These are phyloP conservation scores for Stigmatopora argus DNA, from an alignment of 2,113 vertebrate species.

Conservation along the genomic window DNA sequence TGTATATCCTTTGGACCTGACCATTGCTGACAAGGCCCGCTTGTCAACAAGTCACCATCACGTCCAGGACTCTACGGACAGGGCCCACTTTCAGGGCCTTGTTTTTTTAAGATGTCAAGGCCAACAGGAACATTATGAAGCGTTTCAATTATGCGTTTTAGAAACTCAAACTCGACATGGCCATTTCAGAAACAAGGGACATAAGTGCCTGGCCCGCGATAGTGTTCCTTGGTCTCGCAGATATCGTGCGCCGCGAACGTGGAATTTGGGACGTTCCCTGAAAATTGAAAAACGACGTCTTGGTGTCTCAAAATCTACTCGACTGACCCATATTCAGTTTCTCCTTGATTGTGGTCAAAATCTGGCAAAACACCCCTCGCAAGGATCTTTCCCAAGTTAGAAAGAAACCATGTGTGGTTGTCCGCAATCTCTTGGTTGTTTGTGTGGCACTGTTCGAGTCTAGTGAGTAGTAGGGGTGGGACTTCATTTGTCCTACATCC, in stretches of 20 bases:
- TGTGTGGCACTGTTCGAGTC: slow-evolving; percentile 50
- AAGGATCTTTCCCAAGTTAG: not conserved
- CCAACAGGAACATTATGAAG: not conserved
- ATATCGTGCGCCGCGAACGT: slow-evolving; percentile 45
- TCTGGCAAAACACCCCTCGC: not conserved
- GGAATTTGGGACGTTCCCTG: slow-evolving; percentile 27
- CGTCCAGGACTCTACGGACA: not conserved
- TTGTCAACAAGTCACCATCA: slow-evolving; percentile 11
- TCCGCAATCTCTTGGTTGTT: slow-evolving; percentile 15
- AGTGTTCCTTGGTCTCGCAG: slow-evolving; percentile 62
- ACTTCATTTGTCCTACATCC: slow-evolving; percentile 43
- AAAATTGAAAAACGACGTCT: slow-evolving; percentile 11
- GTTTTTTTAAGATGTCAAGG: not conserved
- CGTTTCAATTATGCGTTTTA: not conserved
- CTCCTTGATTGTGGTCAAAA: not conserved
- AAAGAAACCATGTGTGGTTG: slow-evolving; percentile 25
- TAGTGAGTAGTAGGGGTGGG: slow-evolving; percentile 48
- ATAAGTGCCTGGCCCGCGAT: too few relatives aligned
- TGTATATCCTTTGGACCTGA: slow-evolving; percentile 17
- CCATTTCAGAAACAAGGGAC: not conserved
- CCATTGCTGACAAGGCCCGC: slow-evolving; percentile 13
- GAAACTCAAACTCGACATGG: too few relatives aligned
- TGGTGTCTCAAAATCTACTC: slow-evolving; percentile 4
- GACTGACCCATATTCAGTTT: not conserved
- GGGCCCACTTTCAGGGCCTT: slow-evolving; percentile 4